These are phyloP conservation scores for Julus scandinavius DNA, from an alignment of 2,888 invertebrate species.

Conservation along the genomic window DNA sequence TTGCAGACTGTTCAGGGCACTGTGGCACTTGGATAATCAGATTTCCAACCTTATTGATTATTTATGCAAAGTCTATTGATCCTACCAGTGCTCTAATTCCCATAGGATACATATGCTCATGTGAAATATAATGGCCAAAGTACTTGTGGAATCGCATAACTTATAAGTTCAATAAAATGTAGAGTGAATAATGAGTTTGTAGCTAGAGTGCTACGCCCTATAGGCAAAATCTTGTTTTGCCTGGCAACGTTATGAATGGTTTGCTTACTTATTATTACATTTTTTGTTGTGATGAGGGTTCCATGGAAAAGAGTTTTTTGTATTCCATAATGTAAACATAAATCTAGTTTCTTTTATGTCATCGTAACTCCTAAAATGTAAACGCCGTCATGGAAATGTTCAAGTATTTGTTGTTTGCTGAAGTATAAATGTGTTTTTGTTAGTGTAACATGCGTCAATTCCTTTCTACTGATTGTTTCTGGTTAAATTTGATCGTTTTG, in stretches of 20 bases:
- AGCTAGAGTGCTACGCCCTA: background rate
- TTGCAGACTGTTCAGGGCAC: background rate
- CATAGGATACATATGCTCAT: background rate
- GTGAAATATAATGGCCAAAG: background rate
- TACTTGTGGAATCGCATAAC: background rate
- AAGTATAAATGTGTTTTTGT: conserved; percentile 1
- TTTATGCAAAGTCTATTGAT: background rate
- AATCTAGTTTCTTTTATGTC: background rate
- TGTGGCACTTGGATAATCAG: background rate
- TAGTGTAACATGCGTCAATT: background rate
- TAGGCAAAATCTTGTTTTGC: background rate
- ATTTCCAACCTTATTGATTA: background rate
- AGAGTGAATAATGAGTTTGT: conserved; percentile 8
- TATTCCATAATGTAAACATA: background rate
- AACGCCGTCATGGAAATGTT: background rate
- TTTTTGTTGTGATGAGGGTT: background rate
- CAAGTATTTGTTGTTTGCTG: background rate
- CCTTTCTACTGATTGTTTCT: background rate
- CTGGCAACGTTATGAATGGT: background rate
- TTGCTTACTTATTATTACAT: conserved; percentile 1
- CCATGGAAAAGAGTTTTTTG: background rate
- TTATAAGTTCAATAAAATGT: background rate
- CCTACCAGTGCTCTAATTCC: background rate
- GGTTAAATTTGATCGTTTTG: background rate
- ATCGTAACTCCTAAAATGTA: background rate